Conservation (phyloP, 2,113 vertebrate species). For the Columba livia region DNA sequence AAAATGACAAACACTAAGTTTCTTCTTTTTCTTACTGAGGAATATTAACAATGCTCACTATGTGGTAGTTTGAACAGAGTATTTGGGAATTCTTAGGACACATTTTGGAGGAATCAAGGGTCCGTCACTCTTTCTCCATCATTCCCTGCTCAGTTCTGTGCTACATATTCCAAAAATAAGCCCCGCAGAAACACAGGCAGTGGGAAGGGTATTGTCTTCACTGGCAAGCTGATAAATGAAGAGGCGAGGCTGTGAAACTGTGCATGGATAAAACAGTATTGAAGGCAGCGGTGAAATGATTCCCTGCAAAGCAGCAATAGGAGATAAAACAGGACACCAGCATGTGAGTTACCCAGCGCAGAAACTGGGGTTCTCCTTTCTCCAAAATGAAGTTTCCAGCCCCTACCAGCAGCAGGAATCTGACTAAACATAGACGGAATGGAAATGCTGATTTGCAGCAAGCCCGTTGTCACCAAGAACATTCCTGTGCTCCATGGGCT, state of each 20-base stretch:
- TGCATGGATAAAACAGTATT: neutral
- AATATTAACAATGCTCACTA: neutral
- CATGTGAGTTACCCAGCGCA: neutral
- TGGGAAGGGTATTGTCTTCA: slow-evolving; percentile 50
- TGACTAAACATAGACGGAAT: neutral
- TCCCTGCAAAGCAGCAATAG: neutral
- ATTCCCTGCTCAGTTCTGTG: neutral
- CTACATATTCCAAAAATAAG: neutral
- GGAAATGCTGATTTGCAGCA: neutral
- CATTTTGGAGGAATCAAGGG: neutral
- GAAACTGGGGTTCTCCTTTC: neutral
- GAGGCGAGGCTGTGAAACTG: slow-evolving; percentile 23
- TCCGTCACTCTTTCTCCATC: neutral
- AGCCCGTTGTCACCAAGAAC: neutral
- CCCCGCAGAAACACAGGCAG: neutral
- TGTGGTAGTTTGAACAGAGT: neutral
- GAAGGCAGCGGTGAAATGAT: neutral
- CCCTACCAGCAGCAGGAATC: neutral
- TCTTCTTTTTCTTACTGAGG: neutral
- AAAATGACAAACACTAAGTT: too few species aligned
- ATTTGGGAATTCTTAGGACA: neutral
- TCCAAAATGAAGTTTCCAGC: neutral
- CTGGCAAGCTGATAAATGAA: slow-evolving; percentile 17
- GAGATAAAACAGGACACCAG: neutral
- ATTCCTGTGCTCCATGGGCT: neutral